Evolutionary conservation across 53 echinoderm and acorn worm genomes (phyloP).

Genomic region (Crossaster papposus): DNA sequence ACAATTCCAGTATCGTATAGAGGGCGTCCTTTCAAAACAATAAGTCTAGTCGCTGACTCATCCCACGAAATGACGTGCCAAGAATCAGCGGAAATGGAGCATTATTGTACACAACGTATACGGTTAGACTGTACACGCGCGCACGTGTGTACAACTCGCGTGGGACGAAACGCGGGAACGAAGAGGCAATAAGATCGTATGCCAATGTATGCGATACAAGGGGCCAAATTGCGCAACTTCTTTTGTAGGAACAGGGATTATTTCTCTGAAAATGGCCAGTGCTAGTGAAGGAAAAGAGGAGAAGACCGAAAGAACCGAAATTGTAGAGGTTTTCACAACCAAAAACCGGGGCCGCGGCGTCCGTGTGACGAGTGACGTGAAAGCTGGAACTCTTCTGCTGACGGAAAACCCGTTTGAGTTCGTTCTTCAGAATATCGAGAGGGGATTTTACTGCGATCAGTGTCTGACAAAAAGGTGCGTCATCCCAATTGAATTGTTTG

Average conservation of each 20-base stretch:
- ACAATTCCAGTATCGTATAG: neutral
- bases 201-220: neutral
- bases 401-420: slow-evolving; percentile 71
- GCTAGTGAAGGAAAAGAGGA: slow-evolving; percentile 22
- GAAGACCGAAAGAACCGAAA: slow-evolving; percentile 13
- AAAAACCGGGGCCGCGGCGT: slow-evolving; percentile 66
- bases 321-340: slow-evolving; percentile 56
- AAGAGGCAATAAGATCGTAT: neutral
- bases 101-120: neutral
- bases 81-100: slow-evolving; percentile 39
- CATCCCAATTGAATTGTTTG: neutral
- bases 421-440: slow-evolving; percentile 62
- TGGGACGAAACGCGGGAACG: neutral
- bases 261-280: slow-evolving; percentile 15
- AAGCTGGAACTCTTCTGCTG: slow-evolving; percentile 65
- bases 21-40: slow-evolving; percentile 58
- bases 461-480: slow-evolving; percentile 66
- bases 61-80: slow-evolving; percentile 34
- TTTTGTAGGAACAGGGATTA: neutral
- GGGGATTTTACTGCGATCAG: slow-evolving; percentile 67
- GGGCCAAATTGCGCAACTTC: neutral
- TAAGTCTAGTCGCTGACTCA: slow-evolving; percentile 41
- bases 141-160: neutral
- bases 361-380: slow-evolving; percentile 47
- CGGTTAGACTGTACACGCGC: slow-evolving; percentile 16